These are phyloP conservation scores for Orius insidiosus DNA, from an alignment of 1,140 invertebrate genomes.

Conservation along the genomic window DNA sequence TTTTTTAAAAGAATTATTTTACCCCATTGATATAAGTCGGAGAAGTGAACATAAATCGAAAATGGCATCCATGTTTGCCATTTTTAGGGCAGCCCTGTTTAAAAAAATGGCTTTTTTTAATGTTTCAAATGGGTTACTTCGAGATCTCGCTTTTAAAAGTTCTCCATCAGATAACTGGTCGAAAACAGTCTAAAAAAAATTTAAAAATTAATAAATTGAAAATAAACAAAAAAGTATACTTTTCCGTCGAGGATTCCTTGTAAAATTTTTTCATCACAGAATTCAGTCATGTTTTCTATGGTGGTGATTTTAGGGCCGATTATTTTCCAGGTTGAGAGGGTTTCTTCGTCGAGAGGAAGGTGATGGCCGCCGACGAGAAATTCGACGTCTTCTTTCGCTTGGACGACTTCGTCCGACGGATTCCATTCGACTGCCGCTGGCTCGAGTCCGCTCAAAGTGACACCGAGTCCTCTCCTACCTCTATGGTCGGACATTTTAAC, in stretches of 20 bases:
- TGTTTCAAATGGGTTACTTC: slow-evolving; percentile 89
- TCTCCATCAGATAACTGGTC: slow-evolving; percentile 8
- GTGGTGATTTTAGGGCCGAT: slow-evolving; percentile 44
- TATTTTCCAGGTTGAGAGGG: slow-evolving; percentile 37
- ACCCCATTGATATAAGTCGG: slow-evolving; percentile 33
- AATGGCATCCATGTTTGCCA: slow-evolving; percentile 91
- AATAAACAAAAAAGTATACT: too few species aligned
- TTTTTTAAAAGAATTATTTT: too few species aligned
- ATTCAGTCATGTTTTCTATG: slow-evolving; percentile 62
- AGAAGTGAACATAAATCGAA: slow-evolving; percentile 80
- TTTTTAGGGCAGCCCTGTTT: slow-evolving; percentile 93
- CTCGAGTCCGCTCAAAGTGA: slow-evolving; percentile 44
- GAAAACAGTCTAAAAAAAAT: slow-evolving; percentile 13
- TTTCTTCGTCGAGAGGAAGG: slow-evolving; percentile 22
- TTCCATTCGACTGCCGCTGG: slow-evolving; percentile 44
- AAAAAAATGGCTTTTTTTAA: slow-evolving; percentile 78
- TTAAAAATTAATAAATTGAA: slow-evolving; percentile 1
- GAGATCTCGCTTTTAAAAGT: slow-evolving; percentile 57
- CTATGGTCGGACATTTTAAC: slow-evolving; percentile 63
- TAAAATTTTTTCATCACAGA: slow-evolving; percentile 57
- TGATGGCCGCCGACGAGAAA: slow-evolving; percentile 26
- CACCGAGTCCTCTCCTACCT: slow-evolving; percentile 68
- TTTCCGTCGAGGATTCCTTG: slow-evolving; percentile 53
- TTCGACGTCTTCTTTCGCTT: slow-evolving; percentile 26
- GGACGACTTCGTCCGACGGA: slow-evolving; percentile 34